Base-by-base conservation (phyloP, 2,888 invertebrate genomes). In the Automeris io region DNA sequence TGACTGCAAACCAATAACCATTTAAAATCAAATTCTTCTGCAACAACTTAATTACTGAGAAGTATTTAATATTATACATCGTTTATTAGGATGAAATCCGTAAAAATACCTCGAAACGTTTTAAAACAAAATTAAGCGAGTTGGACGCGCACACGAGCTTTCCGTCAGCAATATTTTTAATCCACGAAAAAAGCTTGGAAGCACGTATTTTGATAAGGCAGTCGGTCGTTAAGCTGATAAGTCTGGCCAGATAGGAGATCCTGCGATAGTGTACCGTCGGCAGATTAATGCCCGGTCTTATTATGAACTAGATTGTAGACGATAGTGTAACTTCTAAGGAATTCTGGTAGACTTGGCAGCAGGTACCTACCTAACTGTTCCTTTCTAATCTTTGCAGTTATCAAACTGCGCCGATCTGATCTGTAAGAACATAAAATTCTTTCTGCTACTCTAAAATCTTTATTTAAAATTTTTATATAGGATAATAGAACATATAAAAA, bases 181-280 rank as follows among this genome's bases (percentile, higher is more conserved):
- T 40, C 33, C 40, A 34, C 32, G 31, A 40, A 40, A 40, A 40
- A 40, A 34, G 40, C 33, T 32, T 36, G 40, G 36, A 33, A 36
- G 51, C 61, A 59, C 56, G 56, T 49, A 45, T 37, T 35, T 34
- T 50, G 63, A 61, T 63, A 62, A 59, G 48, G 37, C 39, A 29
- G 39, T 41, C 38, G 46, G 54, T 57, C 57, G 56, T 60, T 53
- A 50, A 46, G 44, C 33, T 40, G 61, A 63, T 61, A 57, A 47
- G 39, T 46, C 5, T 24, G 42, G 42, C 47, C 42, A 48, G 58
- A 53, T 53, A 57, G 31, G 33, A 49, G 57, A 61, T 55, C 18
- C 13, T 7, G 6, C 33, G 55, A 59, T 59, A 49, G 8, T 16
- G 41, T 43, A 35, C 39, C 39, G 46, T 37, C 46, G 39, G 47